Conservation (phyloP, 2,797 vertebrate species). For the Geotrypetes seraphini region DNA sequence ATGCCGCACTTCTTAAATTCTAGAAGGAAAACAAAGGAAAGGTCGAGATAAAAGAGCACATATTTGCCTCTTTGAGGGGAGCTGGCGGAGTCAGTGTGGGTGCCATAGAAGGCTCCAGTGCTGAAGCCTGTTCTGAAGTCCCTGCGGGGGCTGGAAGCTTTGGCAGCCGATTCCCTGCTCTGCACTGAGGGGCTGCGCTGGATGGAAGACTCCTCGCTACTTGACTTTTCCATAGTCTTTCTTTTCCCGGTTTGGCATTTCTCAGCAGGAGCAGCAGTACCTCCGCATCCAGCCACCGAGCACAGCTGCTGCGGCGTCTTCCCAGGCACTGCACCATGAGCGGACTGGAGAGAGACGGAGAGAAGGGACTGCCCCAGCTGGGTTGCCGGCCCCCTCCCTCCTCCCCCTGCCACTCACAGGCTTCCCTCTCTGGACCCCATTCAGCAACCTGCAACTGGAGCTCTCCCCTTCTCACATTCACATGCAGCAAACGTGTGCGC, state of each 20-base stretch:
- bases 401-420: too few relatives aligned
- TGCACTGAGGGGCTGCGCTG: conserved; percentile 96
- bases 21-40: conserved; percentile 99
- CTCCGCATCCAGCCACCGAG: too few relatives aligned
- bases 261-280: conserved; percentile 57
- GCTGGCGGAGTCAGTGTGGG: conserved; percentile 74
- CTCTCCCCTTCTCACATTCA: too few relatives aligned
- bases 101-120: conserved; percentile 94
- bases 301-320: too few relatives aligned
- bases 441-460: too few relatives aligned
- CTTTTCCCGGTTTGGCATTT: conserved; percentile 67
- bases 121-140: conserved; percentile 88
- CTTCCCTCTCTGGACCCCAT: too few relatives aligned
- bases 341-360: too few relatives aligned
- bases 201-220: conserved; percentile 97
- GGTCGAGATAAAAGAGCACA: conserved; percentile 98
- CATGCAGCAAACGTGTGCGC: too few relatives aligned
- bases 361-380: too few relatives aligned
- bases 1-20: conserved; percentile 99
- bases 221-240: conserved; percentile 98
- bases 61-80: conserved; percentile 94
- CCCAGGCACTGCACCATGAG: too few relatives aligned
- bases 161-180: conserved; percentile 86
- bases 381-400: too few relatives aligned
- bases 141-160: conserved; percentile 82